Evolutionary conservation across 2,888 invertebrate genomes (phyloP), one percentile per base, ranked within the genome.

Genomic region (Metopia argyrocephala): DNA sequence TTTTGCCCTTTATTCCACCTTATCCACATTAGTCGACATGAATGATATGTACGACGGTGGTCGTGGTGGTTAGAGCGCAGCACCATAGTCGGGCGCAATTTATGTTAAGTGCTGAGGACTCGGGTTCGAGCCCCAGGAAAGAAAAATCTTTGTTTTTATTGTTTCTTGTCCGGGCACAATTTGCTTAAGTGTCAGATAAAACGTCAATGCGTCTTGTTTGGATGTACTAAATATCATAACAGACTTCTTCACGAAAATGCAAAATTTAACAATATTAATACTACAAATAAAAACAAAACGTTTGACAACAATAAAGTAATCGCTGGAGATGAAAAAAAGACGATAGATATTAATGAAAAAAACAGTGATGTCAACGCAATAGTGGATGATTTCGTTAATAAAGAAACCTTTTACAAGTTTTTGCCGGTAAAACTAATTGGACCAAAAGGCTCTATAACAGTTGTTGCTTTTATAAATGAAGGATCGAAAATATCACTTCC

Each of bases 401-500:
- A 21, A 18, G 31, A 31, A 23, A 74, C 74, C 5, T 45, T 79
- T 28, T 79, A 74, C 62, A 79, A 79, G 28, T 79, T 64, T 68
- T 74, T 79, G 27, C 57, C 74, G 9, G 57, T 69, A 18, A 18
- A 38, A 61, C 38, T 61, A 59, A 50, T 1, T 3, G 65, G 74
- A 23, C 64, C 65, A 31, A 74, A 74, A 5, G 73, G 65, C 25
- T 48, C n/a, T 2, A 38, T 38, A 7, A 2, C 21, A 6, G 31
- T 78, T 54, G 57, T 78, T 3, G 82, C 82, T 23, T 82, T 78
- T 73, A 73, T 82, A 25, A 79, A 82, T 52, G 79, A 76, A 74
- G 76, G 66, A 31, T 76, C 70, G 18, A 82, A 78, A 15, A 66
- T 79, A 25, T 69, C 76, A 46, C 68, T 78, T 15, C 45, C 78